Percentiles rank a stretch among this genome's conserved stretches.
phyloP scores from a whole-genome alignment of 2,888 invertebrate genomes.

The Rhabditoides inermis region DNA sequence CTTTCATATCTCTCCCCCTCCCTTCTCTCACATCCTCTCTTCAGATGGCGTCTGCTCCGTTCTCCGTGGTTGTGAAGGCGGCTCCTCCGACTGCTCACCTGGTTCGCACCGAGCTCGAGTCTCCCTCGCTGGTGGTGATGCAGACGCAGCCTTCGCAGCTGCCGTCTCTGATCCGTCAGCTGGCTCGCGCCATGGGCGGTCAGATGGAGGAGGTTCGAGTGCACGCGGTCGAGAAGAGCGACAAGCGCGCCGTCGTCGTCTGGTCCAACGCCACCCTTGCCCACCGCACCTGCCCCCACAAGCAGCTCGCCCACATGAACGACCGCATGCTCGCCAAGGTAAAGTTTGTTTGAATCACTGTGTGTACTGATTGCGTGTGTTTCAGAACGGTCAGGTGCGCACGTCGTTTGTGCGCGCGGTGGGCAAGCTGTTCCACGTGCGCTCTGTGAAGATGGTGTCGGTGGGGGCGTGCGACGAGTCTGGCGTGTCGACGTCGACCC shows the following conservation, averaged over 20 bases:
- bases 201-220: constrained; percentile 9
- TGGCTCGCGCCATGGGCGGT: constrained; percentile 6
- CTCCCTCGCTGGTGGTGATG: constrained; percentile 14
- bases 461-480: too few species aligned
- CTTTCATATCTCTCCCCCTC: too few species aligned
- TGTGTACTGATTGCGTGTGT: neutral
- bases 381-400: too few species aligned
- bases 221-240: neutral
- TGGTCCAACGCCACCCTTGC: constrained; percentile 30
- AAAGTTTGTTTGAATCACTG: constrained; percentile 13
- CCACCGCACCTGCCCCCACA: too few species aligned
- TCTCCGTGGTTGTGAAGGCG: constrained; percentile 23
- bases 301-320: too few species aligned
- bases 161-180: constrained; percentile 10
- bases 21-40: neutral
- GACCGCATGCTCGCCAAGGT: constrained; percentile 16
- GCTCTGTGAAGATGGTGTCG: too few species aligned
- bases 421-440: too few species aligned
- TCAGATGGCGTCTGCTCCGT: constrained; percentile 26
- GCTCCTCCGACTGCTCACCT: constrained; percentile 20
- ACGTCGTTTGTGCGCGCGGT: too few species aligned
- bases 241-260: constrained; percentile 10
- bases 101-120: constrained; percentile 22
- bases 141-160: constrained; percentile 15
- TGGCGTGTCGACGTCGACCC: too few species aligned